These are phyloP conservation scores for Pachydiplax longipennis DNA, from an alignment of 2,888 invertebrate species.

Conservation along the genomic window DNA sequence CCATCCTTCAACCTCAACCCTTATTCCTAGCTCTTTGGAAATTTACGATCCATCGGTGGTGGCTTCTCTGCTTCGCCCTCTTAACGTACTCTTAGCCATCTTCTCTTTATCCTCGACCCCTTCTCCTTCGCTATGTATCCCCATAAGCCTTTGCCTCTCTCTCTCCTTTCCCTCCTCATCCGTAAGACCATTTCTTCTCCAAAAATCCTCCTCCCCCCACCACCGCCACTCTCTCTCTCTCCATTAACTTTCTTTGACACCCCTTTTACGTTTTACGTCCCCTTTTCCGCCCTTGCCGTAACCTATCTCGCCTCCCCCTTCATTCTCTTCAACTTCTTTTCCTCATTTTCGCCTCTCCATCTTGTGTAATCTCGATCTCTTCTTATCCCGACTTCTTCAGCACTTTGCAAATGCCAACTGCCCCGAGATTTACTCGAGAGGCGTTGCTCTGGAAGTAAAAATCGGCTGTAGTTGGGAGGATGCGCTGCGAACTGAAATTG, in stretches of 20 bases:
- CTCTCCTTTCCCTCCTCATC: background rate
- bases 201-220: background rate
- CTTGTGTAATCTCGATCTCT: too few relatives aligned
- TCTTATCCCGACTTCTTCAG: too few relatives aligned
- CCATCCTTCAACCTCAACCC: slow-evolving; percentile 12
- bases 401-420: too few relatives aligned
- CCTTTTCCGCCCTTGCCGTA: background rate
- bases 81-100: slow-evolving; percentile 26
- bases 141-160: background rate
- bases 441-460: too few relatives aligned
- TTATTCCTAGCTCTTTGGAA: slow-evolving; percentile 42
- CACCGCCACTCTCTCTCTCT: background rate
- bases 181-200: background rate
- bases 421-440: too few relatives aligned
- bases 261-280: background rate
- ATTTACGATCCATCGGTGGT: slow-evolving; percentile 42
- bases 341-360: background rate
- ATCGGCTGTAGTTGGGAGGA: too few relatives aligned
- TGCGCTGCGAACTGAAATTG: too few relatives aligned
- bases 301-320: background rate
- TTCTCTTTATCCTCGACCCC: background rate
- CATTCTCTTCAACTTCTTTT: background rate
- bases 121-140: background rate
- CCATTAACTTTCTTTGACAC: background rate
- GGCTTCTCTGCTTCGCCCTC: slow-evolving; percentile 23